Evolutionary conservation across 2,888 invertebrate genomes (phyloP).

Genomic region (Lasioglossum vierecki): DNA sequence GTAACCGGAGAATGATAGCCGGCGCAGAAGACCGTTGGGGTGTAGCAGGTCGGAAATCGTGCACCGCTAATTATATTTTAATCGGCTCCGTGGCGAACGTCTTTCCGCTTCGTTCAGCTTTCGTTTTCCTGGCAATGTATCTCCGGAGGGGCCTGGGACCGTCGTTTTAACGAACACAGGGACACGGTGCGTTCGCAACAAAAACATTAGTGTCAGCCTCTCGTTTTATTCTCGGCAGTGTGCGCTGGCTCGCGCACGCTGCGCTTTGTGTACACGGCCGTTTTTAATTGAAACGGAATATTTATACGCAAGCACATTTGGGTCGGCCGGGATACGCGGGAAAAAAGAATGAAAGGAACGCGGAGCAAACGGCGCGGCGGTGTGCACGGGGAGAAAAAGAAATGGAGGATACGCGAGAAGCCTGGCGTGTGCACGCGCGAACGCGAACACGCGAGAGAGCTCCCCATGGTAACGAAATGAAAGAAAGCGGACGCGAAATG

Average conservation of each 20-base stretch:
- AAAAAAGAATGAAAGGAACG: background rate
- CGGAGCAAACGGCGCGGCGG: background rate
- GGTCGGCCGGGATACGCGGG: constrained; percentile 1
- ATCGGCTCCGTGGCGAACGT: constrained; percentile 26
- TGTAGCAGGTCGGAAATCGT: constrained; percentile 17
- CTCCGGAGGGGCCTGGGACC: background rate
- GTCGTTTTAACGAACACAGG: constrained; percentile 32
- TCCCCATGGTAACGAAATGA: background rate
- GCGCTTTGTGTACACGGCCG: constrained; percentile 21
- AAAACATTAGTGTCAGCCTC: constrained; percentile 28
- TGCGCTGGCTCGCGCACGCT: constrained; percentile 3
- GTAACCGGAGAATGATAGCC: constrained; percentile 52
- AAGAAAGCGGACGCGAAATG: constrained; percentile 21
- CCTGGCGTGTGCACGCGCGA: background rate
- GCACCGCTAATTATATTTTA: constrained; percentile 61
- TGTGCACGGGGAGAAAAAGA: background rate
- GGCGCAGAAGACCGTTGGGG: constrained; percentile 38
- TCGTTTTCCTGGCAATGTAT: background rate
- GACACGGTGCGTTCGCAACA: constrained; percentile 33
- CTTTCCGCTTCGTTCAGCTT: constrained; percentile 12
- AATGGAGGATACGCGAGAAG: background rate
- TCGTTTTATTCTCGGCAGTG: constrained; percentile 24
- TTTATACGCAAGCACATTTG: constrained; percentile 45
- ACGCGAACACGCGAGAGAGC: background rate
- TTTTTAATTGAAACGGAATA: constrained; percentile 57